A percentile compares a stretch with the other conserved stretches of the same genome.
phyloP scores from a whole-genome alignment of 2,888 invertebrate species.

The Germaria angustata region DNA sequence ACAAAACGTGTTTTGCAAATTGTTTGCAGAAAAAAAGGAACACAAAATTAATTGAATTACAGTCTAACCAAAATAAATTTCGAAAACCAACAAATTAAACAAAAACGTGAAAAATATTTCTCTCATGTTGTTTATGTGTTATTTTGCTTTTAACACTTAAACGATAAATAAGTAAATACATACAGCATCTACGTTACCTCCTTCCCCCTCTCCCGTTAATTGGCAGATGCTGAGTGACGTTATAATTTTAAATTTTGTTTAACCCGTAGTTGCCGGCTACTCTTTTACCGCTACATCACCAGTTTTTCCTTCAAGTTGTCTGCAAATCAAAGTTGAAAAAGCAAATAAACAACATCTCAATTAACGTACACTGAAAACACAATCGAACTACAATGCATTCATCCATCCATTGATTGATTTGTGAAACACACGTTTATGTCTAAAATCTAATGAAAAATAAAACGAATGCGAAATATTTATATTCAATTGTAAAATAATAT shows the following conservation, averaged over 20 bases:
- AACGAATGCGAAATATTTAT: slow-evolving; percentile 12
- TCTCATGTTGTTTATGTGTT: slow-evolving; percentile 27
- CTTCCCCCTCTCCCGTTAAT: slow-evolving; percentile 28
- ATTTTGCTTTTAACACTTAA: slow-evolving; percentile 52
- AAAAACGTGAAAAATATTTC: slow-evolving; percentile 40
- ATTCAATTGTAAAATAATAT: slow-evolving; percentile 16
- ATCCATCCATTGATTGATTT: slow-evolving; percentile 22
- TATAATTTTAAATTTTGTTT: slow-evolving; percentile 42
- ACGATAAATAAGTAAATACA: not conserved
- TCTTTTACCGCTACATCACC: slow-evolving; percentile 20
- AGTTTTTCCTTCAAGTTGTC: slow-evolving; percentile 45
- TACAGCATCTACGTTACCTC: slow-evolving; percentile 1
- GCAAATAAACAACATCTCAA: slow-evolving; percentile 63
- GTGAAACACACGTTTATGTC: not conserved
- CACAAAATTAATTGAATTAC: slow-evolving; percentile 28
- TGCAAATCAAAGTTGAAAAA: slow-evolving; percentile 55
- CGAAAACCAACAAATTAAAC: slow-evolving; percentile 28
- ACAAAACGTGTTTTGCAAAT: slow-evolving; percentile 25
- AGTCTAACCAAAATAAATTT: slow-evolving; percentile 26
- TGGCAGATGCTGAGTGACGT: slow-evolving; percentile 51
- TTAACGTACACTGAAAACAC: slow-evolving; percentile 56
- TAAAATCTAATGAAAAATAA: not conserved
- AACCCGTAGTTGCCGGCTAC: slow-evolving; percentile 14
- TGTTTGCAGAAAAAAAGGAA: not conserved
- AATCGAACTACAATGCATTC: not conserved